Percentiles rank a stretch among this genome's conserved stretches.
Evolutionary conservation across 2,888 invertebrate genomes (phyloP).

Genomic region (Nemurella pictetii): DNA sequence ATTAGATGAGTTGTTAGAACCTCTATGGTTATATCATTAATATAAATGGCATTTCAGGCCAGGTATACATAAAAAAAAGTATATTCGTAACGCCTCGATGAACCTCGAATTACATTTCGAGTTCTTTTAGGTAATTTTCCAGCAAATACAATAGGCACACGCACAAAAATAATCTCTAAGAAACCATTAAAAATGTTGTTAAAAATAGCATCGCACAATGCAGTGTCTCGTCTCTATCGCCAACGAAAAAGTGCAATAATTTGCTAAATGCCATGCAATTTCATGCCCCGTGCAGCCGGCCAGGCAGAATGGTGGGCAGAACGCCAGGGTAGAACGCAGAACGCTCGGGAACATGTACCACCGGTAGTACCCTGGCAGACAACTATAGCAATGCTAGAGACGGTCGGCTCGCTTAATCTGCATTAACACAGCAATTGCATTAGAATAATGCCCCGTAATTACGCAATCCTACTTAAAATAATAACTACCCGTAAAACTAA

Average conservation of each 20-base stretch:
- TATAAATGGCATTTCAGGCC: too few relatives aligned
- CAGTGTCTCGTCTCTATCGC: background rate
- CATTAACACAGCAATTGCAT: background rate
- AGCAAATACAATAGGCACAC: background rate
- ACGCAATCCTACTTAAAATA: background rate
- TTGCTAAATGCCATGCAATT: background rate
- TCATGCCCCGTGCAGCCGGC: background rate
- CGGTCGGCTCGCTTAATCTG: background rate
- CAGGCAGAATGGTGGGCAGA: background rate
- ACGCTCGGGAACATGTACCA: too few relatives aligned
- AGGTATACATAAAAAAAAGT: too few relatives aligned
- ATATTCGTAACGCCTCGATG: too few relatives aligned
- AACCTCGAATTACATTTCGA: background rate
- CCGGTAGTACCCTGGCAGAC: too few relatives aligned
- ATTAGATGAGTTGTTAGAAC: too few relatives aligned
- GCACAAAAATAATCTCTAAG: background rate
- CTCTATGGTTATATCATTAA: too few relatives aligned
- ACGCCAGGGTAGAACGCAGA: too few relatives aligned
- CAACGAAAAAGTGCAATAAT: background rate
- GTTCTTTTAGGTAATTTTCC: background rate
- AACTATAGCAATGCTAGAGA: too few relatives aligned
- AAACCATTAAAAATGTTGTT: background rate
- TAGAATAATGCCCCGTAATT: background rate
- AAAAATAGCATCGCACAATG: background rate
- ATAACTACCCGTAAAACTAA: background rate